Percentiles rank a stretch among this genome's conserved stretches.
phyloP scores from a whole-genome alignment of 1,140 invertebrate genomes.

The honey bee (Apis mellifera) region Amel_HAv3.1 CM009931.2:6354001-6354500 shows the following conservation, averaged over 20 bases:
- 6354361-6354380: background rate
- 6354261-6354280: conserved; percentile 2
- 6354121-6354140: background rate
- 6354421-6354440: no score
- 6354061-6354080: no score
- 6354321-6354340: background rate
- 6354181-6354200: background rate
- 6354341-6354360: background rate
- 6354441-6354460: no score
- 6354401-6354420: background rate
- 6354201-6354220: background rate
- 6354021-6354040: no score
- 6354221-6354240: background rate
- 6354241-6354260: conserved; percentile 1
- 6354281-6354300: conserved; percentile 6
- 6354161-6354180: background rate
- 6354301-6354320: background rate
- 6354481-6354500: no score
- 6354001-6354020: no score
- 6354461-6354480: no score
- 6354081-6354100: no score
- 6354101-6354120: no score
- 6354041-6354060: no score
- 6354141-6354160: background rate
- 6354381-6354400: background rate